Evolutionary conservation across 2,888 invertebrate genomes (phyloP).

Genomic region (Spodoptera exigua): DNA sequence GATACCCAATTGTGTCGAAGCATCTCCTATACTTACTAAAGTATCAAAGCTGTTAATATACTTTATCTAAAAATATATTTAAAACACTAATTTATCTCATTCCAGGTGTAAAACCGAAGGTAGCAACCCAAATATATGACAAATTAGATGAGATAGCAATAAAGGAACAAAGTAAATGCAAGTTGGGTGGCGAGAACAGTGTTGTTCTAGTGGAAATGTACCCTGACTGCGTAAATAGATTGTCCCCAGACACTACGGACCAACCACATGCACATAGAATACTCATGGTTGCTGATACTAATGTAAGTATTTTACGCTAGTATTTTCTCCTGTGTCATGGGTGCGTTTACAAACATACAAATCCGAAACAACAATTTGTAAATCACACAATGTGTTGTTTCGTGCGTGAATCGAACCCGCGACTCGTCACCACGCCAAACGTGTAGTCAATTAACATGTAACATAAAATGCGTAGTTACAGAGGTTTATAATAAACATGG

Average conservation of each 20-base stretch:
- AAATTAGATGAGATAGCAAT: constrained; percentile 86
- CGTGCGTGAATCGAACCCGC: too few species aligned
- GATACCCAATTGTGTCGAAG: too few species aligned
- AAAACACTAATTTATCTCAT: constrained; percentile 19
- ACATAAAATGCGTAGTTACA: too few species aligned
- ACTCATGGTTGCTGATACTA: constrained; percentile 91
- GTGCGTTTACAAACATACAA: too few species aligned
- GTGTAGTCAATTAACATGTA: too few species aligned
- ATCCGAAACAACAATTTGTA: too few species aligned
- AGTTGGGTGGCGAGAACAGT: constrained; percentile 89
- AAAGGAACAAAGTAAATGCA: constrained; percentile 81
- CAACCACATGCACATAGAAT: constrained; percentile 88
- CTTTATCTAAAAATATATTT: neutral
- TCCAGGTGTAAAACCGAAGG: constrained; percentile 89
- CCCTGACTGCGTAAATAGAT: constrained; percentile 90
- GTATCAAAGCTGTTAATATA: too few species aligned
- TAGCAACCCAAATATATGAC: constrained; percentile 89
- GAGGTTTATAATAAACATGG: too few species aligned
- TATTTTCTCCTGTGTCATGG: too few species aligned
- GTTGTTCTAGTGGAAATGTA: constrained; percentile 91
- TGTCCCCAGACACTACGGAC: constrained; percentile 87
- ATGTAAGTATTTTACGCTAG: constrained; percentile 71
- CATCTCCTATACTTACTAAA: too few species aligned
- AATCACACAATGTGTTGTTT: too few species aligned
- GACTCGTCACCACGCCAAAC: too few species aligned